These are phyloP conservation scores for Tinea trinotella DNA, from an alignment of 2,888 invertebrate species.

Conservation along the genomic window DNA sequence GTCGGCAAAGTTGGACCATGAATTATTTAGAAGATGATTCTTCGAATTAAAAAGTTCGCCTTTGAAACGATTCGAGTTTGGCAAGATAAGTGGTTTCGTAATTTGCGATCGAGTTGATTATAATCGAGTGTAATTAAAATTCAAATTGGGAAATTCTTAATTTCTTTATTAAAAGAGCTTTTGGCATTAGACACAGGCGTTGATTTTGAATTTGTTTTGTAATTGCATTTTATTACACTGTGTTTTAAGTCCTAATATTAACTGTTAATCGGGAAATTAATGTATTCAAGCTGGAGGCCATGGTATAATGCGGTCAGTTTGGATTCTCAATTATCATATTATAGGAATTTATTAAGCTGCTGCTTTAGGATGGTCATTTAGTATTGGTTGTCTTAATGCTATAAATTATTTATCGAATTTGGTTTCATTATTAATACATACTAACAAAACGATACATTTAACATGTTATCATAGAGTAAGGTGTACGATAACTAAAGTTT, in stretches of 20 bases:
- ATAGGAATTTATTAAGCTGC: too few species aligned
- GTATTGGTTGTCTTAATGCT: too few species aligned
- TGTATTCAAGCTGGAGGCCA: background rate
- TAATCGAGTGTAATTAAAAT: conserved; percentile 71
- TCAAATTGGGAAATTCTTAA: conserved; percentile 70
- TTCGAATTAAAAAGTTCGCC: conserved; percentile 43
- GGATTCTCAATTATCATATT: background rate
- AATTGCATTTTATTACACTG: conserved; percentile 12
- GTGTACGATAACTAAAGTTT: too few species aligned
- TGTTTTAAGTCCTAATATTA: background rate
- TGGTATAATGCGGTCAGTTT: background rate
- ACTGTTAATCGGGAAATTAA: conserved; percentile 1
- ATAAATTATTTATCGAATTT: too few species aligned
- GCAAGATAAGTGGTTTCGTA: conserved; percentile 37
- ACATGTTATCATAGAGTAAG: too few species aligned
- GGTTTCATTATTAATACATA: too few species aligned
- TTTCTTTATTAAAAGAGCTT: conserved; percentile 57
- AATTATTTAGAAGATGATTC: conserved; percentile 59
- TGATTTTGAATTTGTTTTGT: conserved; percentile 15
- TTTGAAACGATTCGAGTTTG: conserved; percentile 16
- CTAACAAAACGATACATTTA: too few species aligned
- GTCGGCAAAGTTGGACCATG: conserved; percentile 28
- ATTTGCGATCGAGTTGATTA: conserved; percentile 60
- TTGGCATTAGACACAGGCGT: conserved; percentile 14
- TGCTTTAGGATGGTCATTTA: too few species aligned